These are phyloP conservation scores for Neoscelio sp. DNA, from an alignment of 2,888 invertebrate genomes.

Conservation along the genomic window DNA sequence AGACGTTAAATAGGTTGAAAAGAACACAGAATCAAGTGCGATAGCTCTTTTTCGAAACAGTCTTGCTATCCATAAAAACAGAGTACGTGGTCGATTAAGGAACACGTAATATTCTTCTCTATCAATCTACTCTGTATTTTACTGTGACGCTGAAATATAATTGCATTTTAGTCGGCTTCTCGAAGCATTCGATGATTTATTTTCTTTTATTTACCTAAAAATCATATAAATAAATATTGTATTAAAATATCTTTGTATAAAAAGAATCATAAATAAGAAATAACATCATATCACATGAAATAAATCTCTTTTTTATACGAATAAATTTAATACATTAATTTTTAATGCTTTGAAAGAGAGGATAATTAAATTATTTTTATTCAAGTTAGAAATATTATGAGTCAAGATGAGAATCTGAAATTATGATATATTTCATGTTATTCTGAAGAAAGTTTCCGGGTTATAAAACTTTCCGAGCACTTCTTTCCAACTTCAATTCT, in stretches of 20 bases:
- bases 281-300: no score
- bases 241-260: constrained; percentile 35
- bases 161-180: constrained; percentile 48
- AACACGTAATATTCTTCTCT: constrained; percentile 58
- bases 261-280: no score
- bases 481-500: constrained; percentile 24
- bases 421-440: constrained; percentile 26
- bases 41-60: constrained; percentile 25
- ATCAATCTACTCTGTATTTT: constrained; percentile 55
- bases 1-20: constrained; percentile 13
- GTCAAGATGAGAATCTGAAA: constrained; percentile 24
- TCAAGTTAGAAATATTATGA: constrained; percentile 11
- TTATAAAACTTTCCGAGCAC: constrained; percentile 7
- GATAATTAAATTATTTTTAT: not conserved
- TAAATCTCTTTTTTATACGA: no score
- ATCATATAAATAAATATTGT: constrained; percentile 39
- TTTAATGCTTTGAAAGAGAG: not conserved
- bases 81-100: constrained; percentile 56
- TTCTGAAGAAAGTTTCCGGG: constrained; percentile 18
- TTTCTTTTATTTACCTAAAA: constrained; percentile 24
- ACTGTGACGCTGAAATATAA: constrained; percentile 54
- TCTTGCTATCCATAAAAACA: constrained; percentile 37
- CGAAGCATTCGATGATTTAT: constrained; percentile 45
- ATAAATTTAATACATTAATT: no score
- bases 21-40: constrained; percentile 7